A percentile compares a stretch with the other conserved stretches of the same genome.
Conservation (phyloP, 1,140 invertebrate genomes). For the Elymnias hypermnestra region DNA sequence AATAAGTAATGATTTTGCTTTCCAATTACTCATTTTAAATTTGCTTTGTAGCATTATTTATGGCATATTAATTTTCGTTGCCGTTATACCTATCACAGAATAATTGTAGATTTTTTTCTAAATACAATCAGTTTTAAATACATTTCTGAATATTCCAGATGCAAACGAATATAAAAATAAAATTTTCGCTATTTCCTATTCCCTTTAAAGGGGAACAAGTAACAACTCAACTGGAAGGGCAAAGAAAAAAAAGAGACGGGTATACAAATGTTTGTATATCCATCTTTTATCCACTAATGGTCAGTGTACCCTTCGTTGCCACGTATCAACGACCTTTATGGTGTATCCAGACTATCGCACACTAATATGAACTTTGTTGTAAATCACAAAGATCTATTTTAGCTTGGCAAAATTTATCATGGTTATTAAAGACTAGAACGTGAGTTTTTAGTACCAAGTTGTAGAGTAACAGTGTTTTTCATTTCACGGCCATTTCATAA, state of each 20-base stretch:
- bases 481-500: slow-evolving; percentile 64
- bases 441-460: slow-evolving; percentile 13
- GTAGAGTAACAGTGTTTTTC: slow-evolving; percentile 43
- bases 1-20: too few species aligned
- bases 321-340: slow-evolving; percentile 64
- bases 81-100: too few species aligned
- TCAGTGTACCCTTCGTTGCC: slow-evolving; percentile 30
- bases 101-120: too few species aligned
- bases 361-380: neutral
- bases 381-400: slow-evolving; percentile 3
- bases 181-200: neutral
- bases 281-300: slow-evolving; percentile 40
- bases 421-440: too few species aligned
- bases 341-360: slow-evolving; percentile 12
- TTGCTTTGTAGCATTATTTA: too few species aligned
- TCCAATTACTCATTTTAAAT: too few species aligned
- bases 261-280: slow-evolving; percentile 55
- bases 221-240: slow-evolving; percentile 11
- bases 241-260: slow-evolving; percentile 30
- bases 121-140: too few species aligned
- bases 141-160: too few species aligned
- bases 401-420: slow-evolving; percentile 9
- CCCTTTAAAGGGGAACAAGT: neutral
- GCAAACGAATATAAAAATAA: neutral
- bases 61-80: too few species aligned